Conservation (phyloP, 2,888 invertebrate genomes). For the Boloria selene region DNA sequence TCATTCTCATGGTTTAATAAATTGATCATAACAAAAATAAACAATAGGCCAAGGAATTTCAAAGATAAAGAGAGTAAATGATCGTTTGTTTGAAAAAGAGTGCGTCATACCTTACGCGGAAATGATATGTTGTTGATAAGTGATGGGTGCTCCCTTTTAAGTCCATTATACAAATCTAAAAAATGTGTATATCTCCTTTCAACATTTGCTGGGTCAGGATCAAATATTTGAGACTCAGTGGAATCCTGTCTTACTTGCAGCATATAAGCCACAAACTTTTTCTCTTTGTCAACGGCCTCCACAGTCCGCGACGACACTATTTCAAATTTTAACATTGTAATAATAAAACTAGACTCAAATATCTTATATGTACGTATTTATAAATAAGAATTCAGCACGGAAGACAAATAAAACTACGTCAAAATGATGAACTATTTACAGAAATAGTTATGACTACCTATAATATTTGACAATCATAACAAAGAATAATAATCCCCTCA, state of each 20-base stretch:
- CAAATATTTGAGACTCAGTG: constrained; percentile 64
- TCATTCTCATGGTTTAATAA: background rate
- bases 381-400: no score
- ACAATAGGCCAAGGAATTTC: constrained; percentile 17
- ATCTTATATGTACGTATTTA: no score
- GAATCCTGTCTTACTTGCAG: constrained; percentile 84
- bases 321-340: constrained; percentile 82
- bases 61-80: constrained; percentile 24
- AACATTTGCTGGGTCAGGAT: constrained; percentile 84
- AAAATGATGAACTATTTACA: no score
- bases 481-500: no score
- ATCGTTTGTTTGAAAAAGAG: constrained; percentile 26
- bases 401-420: no score
- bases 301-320: constrained; percentile 86
- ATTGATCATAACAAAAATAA: constrained; percentile 9
- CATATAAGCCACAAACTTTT: constrained; percentile 87
- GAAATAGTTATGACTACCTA: no score
- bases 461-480: no score
- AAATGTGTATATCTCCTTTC: constrained; percentile 89
- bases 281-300: constrained; percentile 82
- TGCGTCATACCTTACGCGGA: constrained; percentile 84
- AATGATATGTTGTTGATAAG: constrained; percentile 81
- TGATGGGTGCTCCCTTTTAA: constrained; percentile 83
- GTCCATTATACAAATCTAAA: constrained; percentile 83
- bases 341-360: background rate